These are phyloP conservation scores for Tragopan temminckii DNA, from an alignment of 2,797 vertebrate species.

Conservation along the genomic window DNA sequence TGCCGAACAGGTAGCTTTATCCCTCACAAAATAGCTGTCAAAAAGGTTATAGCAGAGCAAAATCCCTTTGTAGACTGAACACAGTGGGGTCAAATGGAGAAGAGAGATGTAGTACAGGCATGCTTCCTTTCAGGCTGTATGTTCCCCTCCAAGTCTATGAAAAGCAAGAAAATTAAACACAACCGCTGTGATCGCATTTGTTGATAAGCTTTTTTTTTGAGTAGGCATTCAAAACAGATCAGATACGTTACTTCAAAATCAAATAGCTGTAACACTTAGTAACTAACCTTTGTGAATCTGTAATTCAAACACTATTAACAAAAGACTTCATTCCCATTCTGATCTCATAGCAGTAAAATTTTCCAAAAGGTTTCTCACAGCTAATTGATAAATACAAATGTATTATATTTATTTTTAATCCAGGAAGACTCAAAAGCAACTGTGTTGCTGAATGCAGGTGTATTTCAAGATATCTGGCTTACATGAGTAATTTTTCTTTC, in stretches of 20 bases:
- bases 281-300: neutral
- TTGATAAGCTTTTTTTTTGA: neutral
- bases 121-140: neutral
- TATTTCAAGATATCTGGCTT: neutral
- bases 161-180: neutral
- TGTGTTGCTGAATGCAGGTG: neutral
- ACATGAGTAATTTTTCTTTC: neutral
- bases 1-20: neutral
- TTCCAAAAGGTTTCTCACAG: neutral
- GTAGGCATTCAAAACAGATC: neutral
- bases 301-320: neutral
- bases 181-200: neutral
- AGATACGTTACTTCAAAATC: neutral
- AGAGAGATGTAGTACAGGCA: neutral
- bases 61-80: neutral
- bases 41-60: neutral
- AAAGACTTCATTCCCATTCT: neutral
- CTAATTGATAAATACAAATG: neutral
- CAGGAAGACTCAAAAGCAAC: neutral
- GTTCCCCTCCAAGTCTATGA: neutral
- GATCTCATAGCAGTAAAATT: neutral
- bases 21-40: neutral
- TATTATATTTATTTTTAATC: neutral
- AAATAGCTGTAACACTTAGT: neutral
- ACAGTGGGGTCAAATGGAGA: neutral